Base-by-base conservation (phyloP, 2,113 vertebrate species). In the Microcebus tavaratra region DNA sequence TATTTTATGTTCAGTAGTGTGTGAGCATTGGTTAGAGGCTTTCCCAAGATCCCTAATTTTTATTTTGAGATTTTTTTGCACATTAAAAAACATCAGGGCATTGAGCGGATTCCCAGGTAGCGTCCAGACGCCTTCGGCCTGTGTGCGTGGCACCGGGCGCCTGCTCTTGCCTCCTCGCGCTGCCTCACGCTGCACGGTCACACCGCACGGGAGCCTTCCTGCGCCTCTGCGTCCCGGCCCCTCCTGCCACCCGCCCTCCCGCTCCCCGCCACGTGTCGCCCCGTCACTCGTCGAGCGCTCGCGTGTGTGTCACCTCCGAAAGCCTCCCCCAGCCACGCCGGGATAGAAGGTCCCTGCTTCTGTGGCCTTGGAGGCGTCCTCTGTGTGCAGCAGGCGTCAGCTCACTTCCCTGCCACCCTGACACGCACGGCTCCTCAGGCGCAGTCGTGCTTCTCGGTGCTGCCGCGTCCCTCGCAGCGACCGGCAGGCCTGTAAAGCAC, bases 101-200 rank as follows among this genome's bases (percentile, higher is more conserved):
- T 23, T 10, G 4, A 5, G 21, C 85, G 67, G 59, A 42, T 31
- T 59, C 63, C 70, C 53, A 18, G 42, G 48, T 6, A 29, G 6
- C 0, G 0, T 29, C 34, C 42, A 20, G 20, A 53, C 29, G 34
- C 45, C 6, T 5, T 21, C 23, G 29, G 57, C 76, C 72, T 53
- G 10, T 55, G 29, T 39, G 0, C 15, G 5, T 11, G 2, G 34
- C 0, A 9, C 34, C 36, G 0, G 4, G 55, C 17, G 21, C 17
- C 15, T 3, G 7, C 15, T 2, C 61, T 6, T 4, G 0, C 18
- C 18, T 25, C 34, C 42, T 25, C 3, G 3, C 20, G 2, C 36
- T 29, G 39, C 76, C 11, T 13, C 55, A 10, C 25, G 4, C 5
- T 42, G 36, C 8, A 18, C 59, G 0, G 0, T 53, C 0, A 2